Evolutionary conservation across 2,797 vertebrate genomes (phyloP).

Genomic region (Hoplostethus atlanticus): DNA sequence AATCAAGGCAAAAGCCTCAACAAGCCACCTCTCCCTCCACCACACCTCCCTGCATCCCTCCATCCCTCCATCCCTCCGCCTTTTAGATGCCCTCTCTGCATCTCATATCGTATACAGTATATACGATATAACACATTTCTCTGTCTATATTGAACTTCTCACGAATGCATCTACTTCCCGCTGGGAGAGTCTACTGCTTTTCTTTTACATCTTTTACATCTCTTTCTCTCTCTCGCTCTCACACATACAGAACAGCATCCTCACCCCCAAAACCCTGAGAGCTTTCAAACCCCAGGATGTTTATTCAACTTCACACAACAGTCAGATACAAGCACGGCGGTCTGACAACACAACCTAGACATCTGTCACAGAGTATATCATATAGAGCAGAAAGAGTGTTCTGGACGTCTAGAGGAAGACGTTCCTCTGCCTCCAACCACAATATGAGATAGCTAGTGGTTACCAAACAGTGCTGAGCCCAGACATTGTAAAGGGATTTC

Average conservation of each 20-base stretch:
- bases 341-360: constrained; percentile 62
- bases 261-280: constrained; percentile 18
- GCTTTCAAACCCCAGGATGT: constrained; percentile 42
- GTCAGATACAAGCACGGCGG: constrained; percentile 46
- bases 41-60: constrained; percentile 24
- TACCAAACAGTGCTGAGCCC: constrained; percentile 78
- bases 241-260: constrained; percentile 12
- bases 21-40: constrained; percentile 39
- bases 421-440: constrained; percentile 63
- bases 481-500: constrained; percentile 85
- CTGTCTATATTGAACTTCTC: constrained; percentile 49
- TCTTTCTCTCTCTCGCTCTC: constrained; percentile 19
- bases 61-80: constrained; percentile 33
- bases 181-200: constrained; percentile 20
- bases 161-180: constrained; percentile 30
- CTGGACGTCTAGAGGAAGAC: constrained; percentile 47
- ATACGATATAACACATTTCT: constrained; percentile 44
- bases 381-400: constrained; percentile 53
- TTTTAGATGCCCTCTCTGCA: constrained; percentile 22
- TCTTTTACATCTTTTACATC: not conserved
- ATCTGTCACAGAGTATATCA: constrained; percentile 64
- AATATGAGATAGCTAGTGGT: constrained; percentile 68
- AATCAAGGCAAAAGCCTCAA: constrained; percentile 70
- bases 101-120: constrained; percentile 8
- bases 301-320: constrained; percentile 50